Evolutionary conservation across 1,140 invertebrate genomes (phyloP).

Genomic region (Cherax destructor): DNA sequence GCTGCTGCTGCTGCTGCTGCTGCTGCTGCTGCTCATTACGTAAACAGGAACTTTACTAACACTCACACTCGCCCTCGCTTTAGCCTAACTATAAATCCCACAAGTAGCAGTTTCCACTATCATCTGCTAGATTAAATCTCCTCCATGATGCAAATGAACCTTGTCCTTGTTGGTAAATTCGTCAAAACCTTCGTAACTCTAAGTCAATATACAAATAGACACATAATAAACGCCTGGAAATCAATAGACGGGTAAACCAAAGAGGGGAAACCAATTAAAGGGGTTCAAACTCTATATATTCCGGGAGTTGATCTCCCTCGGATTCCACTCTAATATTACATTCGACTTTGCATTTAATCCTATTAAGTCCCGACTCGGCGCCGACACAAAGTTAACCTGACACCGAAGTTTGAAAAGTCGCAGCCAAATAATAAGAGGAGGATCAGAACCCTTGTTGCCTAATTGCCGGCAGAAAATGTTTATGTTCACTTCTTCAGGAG

Average conservation of each 20-base stretch:
- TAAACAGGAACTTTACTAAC: neutral
- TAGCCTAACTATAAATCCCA: neutral
- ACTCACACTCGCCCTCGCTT: neutral
- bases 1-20: too few relatives aligned
- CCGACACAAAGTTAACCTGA: constrained; percentile 68
- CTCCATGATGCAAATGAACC: neutral
- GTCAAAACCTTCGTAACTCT: neutral
- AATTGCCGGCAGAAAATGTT: constrained; percentile 53
- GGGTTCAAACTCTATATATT: constrained; percentile 57
- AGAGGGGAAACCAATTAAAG: constrained; percentile 52
- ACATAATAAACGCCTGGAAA: neutral
- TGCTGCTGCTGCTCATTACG: neutral
- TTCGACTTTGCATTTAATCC: constrained; percentile 70
- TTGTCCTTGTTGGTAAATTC: neutral
- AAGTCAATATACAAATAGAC: neutral
- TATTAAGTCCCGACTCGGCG: constrained; percentile 68
- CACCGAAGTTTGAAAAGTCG: constrained; percentile 68
- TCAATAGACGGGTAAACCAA: constrained; percentile 22
- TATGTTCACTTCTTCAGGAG: too few relatives aligned
- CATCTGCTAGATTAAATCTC: neutral
- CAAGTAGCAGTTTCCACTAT: neutral
- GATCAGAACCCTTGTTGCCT: constrained; percentile 44
- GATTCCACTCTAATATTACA: constrained; percentile 70
- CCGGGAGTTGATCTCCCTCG: constrained; percentile 65
- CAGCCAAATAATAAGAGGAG: constrained; percentile 55